Evolutionary conservation across 2,797 vertebrate genomes (phyloP), one percentile per base, ranked within the genome.

Genomic region (Pseudotriccus pelzelni): DNA sequence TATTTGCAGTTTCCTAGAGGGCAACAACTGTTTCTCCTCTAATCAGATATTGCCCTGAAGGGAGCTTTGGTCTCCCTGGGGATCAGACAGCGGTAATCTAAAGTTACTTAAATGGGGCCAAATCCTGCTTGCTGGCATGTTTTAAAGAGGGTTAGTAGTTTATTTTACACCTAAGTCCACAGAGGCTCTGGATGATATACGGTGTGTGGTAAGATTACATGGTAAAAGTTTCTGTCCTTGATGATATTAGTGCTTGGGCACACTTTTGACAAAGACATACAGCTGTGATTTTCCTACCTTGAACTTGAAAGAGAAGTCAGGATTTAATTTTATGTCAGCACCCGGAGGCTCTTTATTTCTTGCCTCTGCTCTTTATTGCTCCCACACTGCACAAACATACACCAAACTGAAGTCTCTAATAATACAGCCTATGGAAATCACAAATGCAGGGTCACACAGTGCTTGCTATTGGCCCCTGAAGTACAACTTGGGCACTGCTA

Each of bases 241-340:
- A 90, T 94, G 74, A 86, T 90, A 79, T 84, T 95, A 89, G 91
- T 79, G 77, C 89, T 94, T 46, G 89, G 87, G 91, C 91, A 86
- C 83, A 91, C 74, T 95, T 93, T 52, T 93, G 94, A 96, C 94
- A 96, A 43, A 94, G 96, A 96, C 49, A 64, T 67, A 97, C 1
- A 9, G 47, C 93, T 96, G 89, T 97, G 94, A 97, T 97, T 96
- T 96, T 96, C 88, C 88, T 94, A 96, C 88, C 93, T 97, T 96
- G 94, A 95, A 94, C 96, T 92, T 96, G 93, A 92, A 93, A 96
- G 89, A 89, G 87, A 85, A 96, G 94, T 94, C 90, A 87, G 94
- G 94, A 96, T 95, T 96, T 96, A 83, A 96, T 97, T 95, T 96
- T 92, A 96, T 94, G 87, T 95, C 90, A 70, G 93, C 84, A 92